phyloP scores from a whole-genome alignment of 2,113 vertebrate genomes.

The Corythaixoides concolor region DNA sequence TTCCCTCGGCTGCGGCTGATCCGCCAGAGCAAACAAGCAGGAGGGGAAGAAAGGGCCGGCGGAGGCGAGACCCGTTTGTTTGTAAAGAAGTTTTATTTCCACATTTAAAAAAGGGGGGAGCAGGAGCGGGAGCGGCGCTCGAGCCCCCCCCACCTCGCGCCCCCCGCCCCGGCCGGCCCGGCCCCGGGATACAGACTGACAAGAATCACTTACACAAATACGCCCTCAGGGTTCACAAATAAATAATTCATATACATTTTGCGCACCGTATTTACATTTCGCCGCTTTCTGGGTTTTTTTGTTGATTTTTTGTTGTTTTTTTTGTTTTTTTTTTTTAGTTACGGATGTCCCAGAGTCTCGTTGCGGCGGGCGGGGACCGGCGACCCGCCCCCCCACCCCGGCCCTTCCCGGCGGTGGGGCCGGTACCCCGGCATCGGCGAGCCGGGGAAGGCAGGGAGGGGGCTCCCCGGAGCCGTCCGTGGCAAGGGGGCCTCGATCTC shows the following conservation, averaged over 20 bases:
- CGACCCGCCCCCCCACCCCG: no score
- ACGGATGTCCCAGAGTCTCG: not conserved
- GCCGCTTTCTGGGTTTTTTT: no score
- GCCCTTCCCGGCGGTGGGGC: not conserved
- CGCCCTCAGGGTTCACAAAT: constrained; percentile 83
- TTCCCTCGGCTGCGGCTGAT: not conserved
- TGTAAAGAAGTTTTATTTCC: constrained; percentile 94
- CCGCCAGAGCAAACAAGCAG: not conserved
- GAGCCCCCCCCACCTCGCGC: constrained; percentile 45
- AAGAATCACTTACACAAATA: constrained; percentile 87
- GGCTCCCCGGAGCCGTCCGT: not conserved
- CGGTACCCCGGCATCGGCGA: not conserved
- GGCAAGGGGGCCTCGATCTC: not conserved
- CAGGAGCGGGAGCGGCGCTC: constrained; percentile 44
- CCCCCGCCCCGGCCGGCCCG: constrained; percentile 52
- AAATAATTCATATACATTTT: constrained; percentile 95
- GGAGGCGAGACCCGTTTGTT: constrained; percentile 62
- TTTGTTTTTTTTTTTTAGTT: not conserved
- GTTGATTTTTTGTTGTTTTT: not conserved
- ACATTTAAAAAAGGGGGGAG: constrained; percentile 89
- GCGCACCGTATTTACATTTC: constrained; percentile 84
- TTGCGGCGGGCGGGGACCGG: not conserved
- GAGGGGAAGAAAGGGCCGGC: not conserved
- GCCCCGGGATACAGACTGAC: constrained; percentile 81
- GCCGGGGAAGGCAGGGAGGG: not conserved